These are phyloP conservation scores for Polyommatus icarus DNA, from an alignment of 2,888 invertebrate species.

Conservation along the genomic window DNA sequence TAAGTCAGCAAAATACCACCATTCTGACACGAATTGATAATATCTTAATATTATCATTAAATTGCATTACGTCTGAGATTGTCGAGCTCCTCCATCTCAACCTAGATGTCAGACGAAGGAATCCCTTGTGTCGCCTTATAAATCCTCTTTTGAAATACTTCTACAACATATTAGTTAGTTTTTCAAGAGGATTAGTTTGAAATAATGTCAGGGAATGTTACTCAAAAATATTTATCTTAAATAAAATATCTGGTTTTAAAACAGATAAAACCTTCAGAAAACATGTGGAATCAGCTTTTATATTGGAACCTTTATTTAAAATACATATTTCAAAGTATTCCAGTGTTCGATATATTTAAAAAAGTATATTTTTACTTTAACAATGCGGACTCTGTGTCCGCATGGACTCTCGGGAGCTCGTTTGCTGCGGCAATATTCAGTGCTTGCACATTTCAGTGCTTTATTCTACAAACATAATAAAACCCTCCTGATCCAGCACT, in stretches of 20 bases:
- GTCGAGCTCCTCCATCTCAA: not conserved
- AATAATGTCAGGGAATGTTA: too few species aligned
- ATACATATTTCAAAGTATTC: not conserved
- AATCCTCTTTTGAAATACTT: not conserved
- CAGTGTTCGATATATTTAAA: not conserved
- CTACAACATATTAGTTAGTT: not conserved
- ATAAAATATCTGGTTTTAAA: not conserved
- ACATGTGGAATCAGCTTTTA: not conserved
- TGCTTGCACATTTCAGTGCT: not conserved
- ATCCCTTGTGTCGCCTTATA: constrained; percentile 12
- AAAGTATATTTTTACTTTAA: not conserved
- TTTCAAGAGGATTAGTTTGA: not conserved
- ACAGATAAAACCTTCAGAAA: not conserved
- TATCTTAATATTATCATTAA: not conserved
- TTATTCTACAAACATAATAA: not conserved
- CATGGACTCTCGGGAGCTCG: not conserved
- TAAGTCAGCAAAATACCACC: not conserved
- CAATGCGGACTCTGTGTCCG: not conserved
- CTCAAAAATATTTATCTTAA: not conserved
- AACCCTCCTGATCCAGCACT: not conserved
- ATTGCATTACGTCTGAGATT: not conserved
- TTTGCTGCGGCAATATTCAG: not conserved
- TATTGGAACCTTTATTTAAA: too few species aligned
- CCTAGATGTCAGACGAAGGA: not conserved
- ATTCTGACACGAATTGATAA: not conserved